These are phyloP conservation scores for Corvus moneduloides DNA, from an alignment of 2,113 vertebrate species.

Conservation along the genomic window DNA sequence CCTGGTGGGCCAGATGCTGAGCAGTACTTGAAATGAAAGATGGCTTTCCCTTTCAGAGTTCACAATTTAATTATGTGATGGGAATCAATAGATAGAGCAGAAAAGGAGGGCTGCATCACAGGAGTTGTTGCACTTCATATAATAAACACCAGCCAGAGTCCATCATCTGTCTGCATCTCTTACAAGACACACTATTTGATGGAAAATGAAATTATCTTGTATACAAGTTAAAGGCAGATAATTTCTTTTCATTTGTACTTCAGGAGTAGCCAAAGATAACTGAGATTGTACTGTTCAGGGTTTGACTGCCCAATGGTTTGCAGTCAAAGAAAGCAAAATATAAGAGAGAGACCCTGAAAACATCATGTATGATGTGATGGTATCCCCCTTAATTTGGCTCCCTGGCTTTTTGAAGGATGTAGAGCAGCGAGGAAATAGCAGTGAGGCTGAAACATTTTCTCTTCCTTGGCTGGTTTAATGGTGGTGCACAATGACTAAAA, in stretches of 20 bases:
- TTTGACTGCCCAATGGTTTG: neutral
- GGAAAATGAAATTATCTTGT: neutral
- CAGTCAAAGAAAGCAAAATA: neutral
- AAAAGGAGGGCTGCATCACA: neutral
- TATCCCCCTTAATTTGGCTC: neutral
- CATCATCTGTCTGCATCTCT: neutral
- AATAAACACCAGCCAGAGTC: neutral
- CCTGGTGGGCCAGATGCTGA: neutral
- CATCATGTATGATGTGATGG: neutral
- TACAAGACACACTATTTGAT: neutral
- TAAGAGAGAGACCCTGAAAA: neutral
- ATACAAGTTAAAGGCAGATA: neutral
- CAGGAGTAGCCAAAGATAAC: neutral
- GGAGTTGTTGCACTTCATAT: neutral
- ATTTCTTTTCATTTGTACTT: neutral
- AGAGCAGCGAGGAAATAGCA: neutral
- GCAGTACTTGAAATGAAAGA: slow-evolving; percentile 38
- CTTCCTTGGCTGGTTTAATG: neutral
- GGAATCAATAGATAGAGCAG: slow-evolving; percentile 5
- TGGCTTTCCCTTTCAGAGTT: slow-evolving; percentile 18
- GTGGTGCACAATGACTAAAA: neutral
- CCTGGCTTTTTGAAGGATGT: neutral
- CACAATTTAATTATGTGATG: slow-evolving; percentile 51
- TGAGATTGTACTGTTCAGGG: neutral
- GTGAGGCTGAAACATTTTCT: neutral